Base-by-base conservation (phyloP, 92 coral and sea anemone species). In the Umimayanthus chanpuru region DNA sequence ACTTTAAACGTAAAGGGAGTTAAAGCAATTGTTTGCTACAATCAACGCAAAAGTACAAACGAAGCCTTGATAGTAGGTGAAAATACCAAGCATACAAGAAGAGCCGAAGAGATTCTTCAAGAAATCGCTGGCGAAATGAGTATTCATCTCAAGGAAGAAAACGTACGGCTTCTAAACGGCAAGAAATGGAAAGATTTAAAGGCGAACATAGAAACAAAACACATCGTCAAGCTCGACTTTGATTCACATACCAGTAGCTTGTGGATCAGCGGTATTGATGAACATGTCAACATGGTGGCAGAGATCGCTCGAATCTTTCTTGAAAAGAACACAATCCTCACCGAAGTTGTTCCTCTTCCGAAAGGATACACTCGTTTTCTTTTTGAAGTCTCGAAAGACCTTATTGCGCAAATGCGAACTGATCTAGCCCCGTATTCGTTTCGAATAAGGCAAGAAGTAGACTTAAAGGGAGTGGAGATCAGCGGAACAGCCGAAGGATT, bases 31-130 rank as follows among this genome's bases (percentile, higher is more conserved):
- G 38, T 90, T 38, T 49, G 65, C 49, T 55, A 5, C 64, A 83
- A 81, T 25, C 74, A 73, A 61, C 25, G 56, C 12, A 81, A 85
- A 20, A 58, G 76, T 4, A 15, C 40, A 2, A 86, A 86, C 53
- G 90, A 90, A 58, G 90, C 85, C 26, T 18, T 50, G 12, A 64
- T 87, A 36, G 90, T 90, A 5, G 93, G 85, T 32, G 77, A 80
- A 8, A 73, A 64, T 29, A 5, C 71, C 3, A 38, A 38, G 5
- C 85, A 56, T 29, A 81, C 76, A 14, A 74, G 16, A 81, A 23
- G 66, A 14, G 93, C 93, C 0, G 85, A 66, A 26, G 65, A 7
- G 3, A 26, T 74, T 47, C 28, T 90, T 32, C 73, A 61, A 75
- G 38, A 87, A 47, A n/a, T 43, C 20, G 68, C 43, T 43, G 86